Base-by-base conservation (phyloP, 2,113 vertebrate species). In the Plestiodon gilberti region DNA sequence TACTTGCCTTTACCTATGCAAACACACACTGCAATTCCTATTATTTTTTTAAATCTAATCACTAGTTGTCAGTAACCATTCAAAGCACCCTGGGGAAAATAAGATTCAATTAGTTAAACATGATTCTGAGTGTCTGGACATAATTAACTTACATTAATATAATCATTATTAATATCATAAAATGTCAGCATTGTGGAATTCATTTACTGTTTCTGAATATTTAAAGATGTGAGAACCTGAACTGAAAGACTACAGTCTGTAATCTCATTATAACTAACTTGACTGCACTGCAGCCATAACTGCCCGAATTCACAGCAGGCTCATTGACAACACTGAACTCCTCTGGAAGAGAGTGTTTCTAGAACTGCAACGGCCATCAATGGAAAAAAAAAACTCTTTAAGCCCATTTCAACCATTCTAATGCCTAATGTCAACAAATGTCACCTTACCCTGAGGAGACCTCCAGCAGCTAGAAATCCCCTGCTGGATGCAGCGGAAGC, bases 241-340 rank as follows among this genome's bases (percentile, higher is more conserved):
- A 92, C 43, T 64, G 82, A 90, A 91, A 91, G 62, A 52, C 76
- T 69, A 62, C 91, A n/a, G 43, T 6, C 81, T n/a, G 17, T 84
- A 90, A 82, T 73, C 90, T 33, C 81, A 22, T 28, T 89, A 48
- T 14, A 84, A 20, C 64, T 88, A 84, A 92, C 85, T 90, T 90
- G 61, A 81, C 2, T 62, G 25, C 74, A 52, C 67, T 82, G 18
- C 93, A 79, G 28, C 8, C 28, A 64, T 25, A 35, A 57, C 14
- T 52, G 20, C 38, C 30, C 30, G 43, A 67, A 30, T 28, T 13
- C 13, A 59, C 17, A 78, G 28, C 7, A 78, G 55, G 78, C 33
- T 10, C 15, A 57, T 14, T 69, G n/a, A 78, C 43, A 57, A 6
- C n/a, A 85, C 55, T 23, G 38, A 67, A 67, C 23, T 65, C 38